These are phyloP conservation scores for Magallana nippona DNA, from an alignment of 2,888 invertebrate genomes.

Conservation along the genomic window DNA sequence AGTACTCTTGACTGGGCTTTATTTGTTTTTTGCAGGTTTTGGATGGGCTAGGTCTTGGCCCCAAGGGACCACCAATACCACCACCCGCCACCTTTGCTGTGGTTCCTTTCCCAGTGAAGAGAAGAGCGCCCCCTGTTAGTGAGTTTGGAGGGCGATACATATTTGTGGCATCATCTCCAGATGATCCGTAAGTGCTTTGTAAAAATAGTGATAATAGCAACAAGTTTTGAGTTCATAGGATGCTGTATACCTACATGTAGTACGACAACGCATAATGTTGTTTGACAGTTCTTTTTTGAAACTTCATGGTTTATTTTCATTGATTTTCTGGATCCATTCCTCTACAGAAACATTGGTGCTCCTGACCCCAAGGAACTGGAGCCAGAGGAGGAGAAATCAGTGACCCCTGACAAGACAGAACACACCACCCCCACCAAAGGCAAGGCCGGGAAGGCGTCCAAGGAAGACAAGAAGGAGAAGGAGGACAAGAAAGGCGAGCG, in stretches of 20 bases:
- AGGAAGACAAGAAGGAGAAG: conserved; percentile 53
- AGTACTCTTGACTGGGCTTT: neutral
- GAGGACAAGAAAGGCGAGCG: conserved; percentile 61
- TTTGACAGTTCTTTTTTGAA: too few species aligned
- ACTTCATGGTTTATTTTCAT: neutral
- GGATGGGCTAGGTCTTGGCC: conserved; percentile 80
- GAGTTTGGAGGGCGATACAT: conserved; percentile 78
- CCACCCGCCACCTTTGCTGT: conserved; percentile 79
- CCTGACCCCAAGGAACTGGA: conserved; percentile 74
- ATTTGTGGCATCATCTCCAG: conserved; percentile 77
- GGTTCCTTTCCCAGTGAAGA: conserved; percentile 79
- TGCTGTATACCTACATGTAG: too few species aligned
- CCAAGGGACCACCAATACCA: conserved; percentile 79
- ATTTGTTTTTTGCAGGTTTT: conserved; percentile 70
- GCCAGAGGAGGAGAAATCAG: conserved; percentile 75
- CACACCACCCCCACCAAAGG: conserved; percentile 71
- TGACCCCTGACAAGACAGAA: conserved; percentile 74
- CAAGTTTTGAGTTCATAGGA: too few species aligned
- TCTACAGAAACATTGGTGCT: conserved; percentile 71
- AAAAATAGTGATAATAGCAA: too few species aligned
- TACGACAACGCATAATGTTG: too few species aligned
- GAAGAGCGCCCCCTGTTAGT: conserved; percentile 75
- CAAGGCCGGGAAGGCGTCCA: conserved; percentile 63
- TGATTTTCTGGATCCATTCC: neutral
- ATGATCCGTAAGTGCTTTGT: conserved; percentile 77